These are phyloP conservation scores for Nycticebus coucang DNA, from an alignment of 2,113 vertebrate genomes.

Conservation along the genomic window DNA sequence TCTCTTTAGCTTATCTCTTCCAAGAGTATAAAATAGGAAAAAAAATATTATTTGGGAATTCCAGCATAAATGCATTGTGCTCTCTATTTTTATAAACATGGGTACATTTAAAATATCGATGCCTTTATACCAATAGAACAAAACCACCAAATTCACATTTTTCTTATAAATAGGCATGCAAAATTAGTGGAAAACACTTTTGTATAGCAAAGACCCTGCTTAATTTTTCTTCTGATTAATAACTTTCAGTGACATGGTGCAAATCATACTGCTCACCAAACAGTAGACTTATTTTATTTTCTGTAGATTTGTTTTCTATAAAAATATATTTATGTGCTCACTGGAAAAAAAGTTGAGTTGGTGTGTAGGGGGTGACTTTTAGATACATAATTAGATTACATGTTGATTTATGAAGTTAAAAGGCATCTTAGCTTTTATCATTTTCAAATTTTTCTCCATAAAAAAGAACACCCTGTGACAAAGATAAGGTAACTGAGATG, in stretches of 20 bases:
- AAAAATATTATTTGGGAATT: constrained; percentile 70
- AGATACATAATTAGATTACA: background rate
- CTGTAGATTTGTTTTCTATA: constrained; percentile 68
- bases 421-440: constrained; percentile 69
- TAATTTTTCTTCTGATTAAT: constrained; percentile 44
- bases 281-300: constrained; percentile 36
- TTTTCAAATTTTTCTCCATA: constrained; percentile 62
- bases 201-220: constrained; percentile 58
- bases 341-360: constrained; percentile 60
- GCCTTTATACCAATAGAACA: constrained; percentile 65
- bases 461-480: constrained; percentile 74
- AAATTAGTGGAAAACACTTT: constrained; percentile 62
- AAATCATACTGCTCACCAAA: background rate
- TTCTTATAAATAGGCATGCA: constrained; percentile 70
- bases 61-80: constrained; percentile 63
- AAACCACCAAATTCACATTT: constrained; percentile 29
- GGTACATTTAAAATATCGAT: constrained; percentile 69
- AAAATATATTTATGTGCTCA: constrained; percentile 80
- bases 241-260: constrained; percentile 51
- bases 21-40: constrained; percentile 74
- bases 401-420: constrained; percentile 58
- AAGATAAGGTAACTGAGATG: constrained; percentile 26
- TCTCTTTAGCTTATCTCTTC: constrained; percentile 45
- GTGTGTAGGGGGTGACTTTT: constrained; percentile 44
- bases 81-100: constrained; percentile 63